Evolutionary conservation across 2,797 vertebrate genomes (phyloP), one percentile per base, ranked within the genome.

Genomic region (Hoplostethus mediterraneus): DNA sequence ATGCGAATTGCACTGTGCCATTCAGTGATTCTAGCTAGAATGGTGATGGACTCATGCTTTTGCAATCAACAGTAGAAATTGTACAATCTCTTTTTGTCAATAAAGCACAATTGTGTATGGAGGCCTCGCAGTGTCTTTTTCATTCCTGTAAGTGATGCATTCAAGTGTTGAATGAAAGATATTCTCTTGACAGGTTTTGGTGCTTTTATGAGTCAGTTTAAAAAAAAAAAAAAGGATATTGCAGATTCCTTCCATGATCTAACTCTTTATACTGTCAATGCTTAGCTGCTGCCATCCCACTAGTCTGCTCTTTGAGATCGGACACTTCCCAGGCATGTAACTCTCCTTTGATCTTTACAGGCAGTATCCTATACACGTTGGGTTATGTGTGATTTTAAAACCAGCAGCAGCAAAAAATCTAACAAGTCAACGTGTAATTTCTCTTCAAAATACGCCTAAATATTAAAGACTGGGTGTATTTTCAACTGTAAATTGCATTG

Each of bases 41-140:
- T 71, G 30, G 42, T 70, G 45, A 62, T 45, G 25, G 69, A 77
- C 79, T 73, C 67, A 75, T 86, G 86, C 86, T 85, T 68, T 84
- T 77, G 74, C 86, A 90, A 91, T 93, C 85, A 89, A 82, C 67
- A 65, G 71, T 90, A 88, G 64, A 88, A 86, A 79, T 57, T 89
- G 71, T 89, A 81, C 83, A 88, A 80, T 90, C 78, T 87, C 2
- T 69, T 69, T 73, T 77, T 93, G 79, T 84, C 84, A 93, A 90
- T 93, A 93, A 94, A 94, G 92, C 93, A 93, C 92, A 93, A 79
- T 87, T 84, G 47, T 88, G 65, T 81, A 84, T 40, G 6, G 25
- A 73, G 40, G 52, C 4, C 2, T 64, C 13, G 0, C 4, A 5
- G 12, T 63, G 6, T 49, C 6, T 33, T 70, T 53, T 42, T 81